Conservation (phyloP, 1,140 invertebrate species). For the Campoletis sonorensis region DNA sequence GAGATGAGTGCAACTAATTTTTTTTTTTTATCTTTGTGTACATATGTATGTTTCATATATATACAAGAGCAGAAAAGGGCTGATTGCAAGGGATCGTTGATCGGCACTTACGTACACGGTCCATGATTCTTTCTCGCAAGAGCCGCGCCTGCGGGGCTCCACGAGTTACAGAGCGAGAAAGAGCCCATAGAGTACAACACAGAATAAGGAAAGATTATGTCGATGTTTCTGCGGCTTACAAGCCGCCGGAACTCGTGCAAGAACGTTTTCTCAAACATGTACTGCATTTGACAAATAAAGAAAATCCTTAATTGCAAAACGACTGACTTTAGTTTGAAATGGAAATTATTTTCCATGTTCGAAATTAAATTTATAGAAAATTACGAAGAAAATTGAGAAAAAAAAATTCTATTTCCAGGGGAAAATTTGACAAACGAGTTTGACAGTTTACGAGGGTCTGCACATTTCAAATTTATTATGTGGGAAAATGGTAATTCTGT, state of each 20-base stretch:
- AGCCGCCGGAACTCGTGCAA: slow-evolving; percentile 50
- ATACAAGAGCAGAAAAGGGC: not conserved
- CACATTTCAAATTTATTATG: no score
- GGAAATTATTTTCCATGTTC: no score
- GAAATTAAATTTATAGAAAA: no score
- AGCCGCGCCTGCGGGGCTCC: not conserved
- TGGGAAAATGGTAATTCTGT: no score
- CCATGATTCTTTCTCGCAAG: not conserved
- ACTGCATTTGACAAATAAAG: not conserved
- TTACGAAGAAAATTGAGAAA: no score
- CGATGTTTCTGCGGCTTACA: slow-evolving; percentile 31
- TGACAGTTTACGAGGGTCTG: no score
- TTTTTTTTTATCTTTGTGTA: not conserved
- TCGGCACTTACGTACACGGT: not conserved
- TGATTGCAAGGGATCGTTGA: slow-evolving; percentile 4
- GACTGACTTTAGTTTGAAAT: no score
- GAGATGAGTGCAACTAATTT: slow-evolving; percentile 6
- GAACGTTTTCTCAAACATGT: slow-evolving; percentile 44
- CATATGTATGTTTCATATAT: not conserved
- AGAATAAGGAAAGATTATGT: slow-evolving; percentile 8
- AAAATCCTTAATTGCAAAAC: not conserved
- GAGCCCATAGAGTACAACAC: not conserved
- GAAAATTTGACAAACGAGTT: no score
- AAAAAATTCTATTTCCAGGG: no score
- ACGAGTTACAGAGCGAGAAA: not conserved